Evolutionary conservation across 2,113 vertebrate genomes (phyloP).

Genomic region (Dinomys branickii): DNA sequence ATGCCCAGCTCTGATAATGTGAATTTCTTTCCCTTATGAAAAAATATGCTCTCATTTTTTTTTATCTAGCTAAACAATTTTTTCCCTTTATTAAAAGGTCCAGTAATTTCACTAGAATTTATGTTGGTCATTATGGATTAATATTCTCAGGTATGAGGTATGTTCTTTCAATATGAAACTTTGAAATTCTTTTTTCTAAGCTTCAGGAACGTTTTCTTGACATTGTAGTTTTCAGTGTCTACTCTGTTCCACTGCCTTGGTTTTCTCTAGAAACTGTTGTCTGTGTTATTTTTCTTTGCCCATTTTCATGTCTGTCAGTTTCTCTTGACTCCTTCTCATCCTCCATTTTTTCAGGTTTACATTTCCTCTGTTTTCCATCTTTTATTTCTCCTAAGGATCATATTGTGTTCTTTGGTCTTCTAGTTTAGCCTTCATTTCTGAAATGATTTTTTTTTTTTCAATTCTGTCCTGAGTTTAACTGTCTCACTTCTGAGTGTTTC

Average conservation of each 20-base stretch:
- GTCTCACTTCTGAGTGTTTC: not conserved
- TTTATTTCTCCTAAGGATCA: not conserved
- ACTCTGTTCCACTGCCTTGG: not conserved
- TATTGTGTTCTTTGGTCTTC: not conserved
- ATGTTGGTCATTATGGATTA: not conserved
- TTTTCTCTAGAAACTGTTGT: not conserved
- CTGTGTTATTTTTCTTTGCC: not conserved
- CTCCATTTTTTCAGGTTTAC: not conserved
- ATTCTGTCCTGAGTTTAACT: not conserved
- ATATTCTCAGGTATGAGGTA: not conserved
- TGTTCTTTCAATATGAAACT: not conserved
- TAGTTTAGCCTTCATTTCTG: not conserved
- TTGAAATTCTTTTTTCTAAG: not conserved
- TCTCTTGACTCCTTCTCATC: not conserved
- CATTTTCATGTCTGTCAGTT: not conserved
- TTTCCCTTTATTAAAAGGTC: not conserved
- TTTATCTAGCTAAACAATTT: not conserved
- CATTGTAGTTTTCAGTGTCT: not conserved
- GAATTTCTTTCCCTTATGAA: not conserved
- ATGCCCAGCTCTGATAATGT: not conserved
- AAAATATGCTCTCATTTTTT: not conserved
- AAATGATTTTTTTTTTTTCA: not conserved
- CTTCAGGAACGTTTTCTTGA: not conserved
- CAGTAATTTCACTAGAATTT: not conserved
- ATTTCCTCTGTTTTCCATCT: not conserved